phyloP scores from a whole-genome alignment of 2,113 vertebrate species.

The Heloderma charlesbogerti region DNA sequence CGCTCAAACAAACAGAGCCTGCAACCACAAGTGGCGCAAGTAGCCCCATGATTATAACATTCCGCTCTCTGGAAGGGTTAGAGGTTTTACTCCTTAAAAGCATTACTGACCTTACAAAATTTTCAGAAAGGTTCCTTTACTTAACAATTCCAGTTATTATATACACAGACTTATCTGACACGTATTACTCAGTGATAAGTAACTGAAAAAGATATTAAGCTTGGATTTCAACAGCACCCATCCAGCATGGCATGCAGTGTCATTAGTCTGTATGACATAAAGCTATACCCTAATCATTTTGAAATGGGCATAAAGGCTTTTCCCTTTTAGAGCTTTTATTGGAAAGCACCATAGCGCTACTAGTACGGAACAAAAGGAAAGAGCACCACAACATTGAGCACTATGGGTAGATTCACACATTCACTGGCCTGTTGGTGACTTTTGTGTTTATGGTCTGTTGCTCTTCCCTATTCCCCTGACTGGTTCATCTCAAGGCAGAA shows the following conservation, averaged over 20 bases:
- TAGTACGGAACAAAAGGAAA: neutral
- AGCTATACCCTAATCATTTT: neutral
- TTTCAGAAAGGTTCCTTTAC: neutral
- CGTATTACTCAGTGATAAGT: neutral
- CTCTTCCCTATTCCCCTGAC: too few species aligned
- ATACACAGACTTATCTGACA: too few species aligned
- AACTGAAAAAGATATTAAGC: neutral
- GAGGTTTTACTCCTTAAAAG: neutral
- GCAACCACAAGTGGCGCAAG: neutral
- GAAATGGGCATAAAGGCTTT: neutral
- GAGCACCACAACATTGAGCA: neutral
- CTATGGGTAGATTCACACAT: neutral
- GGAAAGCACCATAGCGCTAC: neutral
- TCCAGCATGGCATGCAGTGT: neutral
- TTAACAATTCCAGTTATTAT: neutral
- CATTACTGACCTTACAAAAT: neutral
- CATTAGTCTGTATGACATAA: neutral
- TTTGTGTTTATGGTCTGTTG: neutral
- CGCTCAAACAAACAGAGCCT: neutral
- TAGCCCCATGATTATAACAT: neutral
- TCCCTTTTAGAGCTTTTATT: neutral
- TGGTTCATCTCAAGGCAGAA: neutral
- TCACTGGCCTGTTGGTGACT: neutral
- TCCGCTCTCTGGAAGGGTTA: too few species aligned
- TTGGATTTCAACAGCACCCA: neutral